A percentile compares a stretch with the other conserved stretches of the same genome.
These are phyloP conservation scores for Rhynchonycteris naso DNA, from an alignment of 2,797 vertebrate species.

Conservation along the genomic window DNA sequence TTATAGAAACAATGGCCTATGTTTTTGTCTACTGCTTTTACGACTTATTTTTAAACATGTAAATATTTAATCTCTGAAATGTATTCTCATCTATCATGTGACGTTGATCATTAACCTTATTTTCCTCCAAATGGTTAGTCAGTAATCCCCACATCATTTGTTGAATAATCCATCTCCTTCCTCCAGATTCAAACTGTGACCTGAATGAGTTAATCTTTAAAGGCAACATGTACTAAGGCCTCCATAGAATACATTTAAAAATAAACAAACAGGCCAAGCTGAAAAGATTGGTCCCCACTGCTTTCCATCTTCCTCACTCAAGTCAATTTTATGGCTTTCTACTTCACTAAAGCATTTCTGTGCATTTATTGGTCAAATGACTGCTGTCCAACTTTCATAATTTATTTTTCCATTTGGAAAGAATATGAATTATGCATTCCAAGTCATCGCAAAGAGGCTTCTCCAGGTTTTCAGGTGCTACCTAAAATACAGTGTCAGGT, in stretches of 20 bases:
- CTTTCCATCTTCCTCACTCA: not conserved
- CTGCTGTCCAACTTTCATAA: not conserved
- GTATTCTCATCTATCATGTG: conserved; percentile 46
- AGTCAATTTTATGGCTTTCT: not conserved
- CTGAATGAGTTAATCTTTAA: conserved; percentile 1
- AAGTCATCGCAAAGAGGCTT: not conserved
- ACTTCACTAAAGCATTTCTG: not conserved
- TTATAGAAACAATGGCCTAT: conserved; percentile 41
- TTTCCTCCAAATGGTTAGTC: conserved; percentile 60
- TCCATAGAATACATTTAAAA: not conserved
- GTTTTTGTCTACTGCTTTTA: conserved; percentile 47
- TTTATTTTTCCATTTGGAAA: not conserved
- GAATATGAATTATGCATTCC: not conserved
- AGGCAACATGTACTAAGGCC: not conserved
- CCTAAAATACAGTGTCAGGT: not conserved
- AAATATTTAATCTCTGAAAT: conserved; percentile 77
- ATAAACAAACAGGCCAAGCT: not conserved
- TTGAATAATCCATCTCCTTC: not conserved
- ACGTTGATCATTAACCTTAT: conserved; percentile 67
- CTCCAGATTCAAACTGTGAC: not conserved
- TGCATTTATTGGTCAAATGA: not conserved
- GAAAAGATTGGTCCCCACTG: not conserved
- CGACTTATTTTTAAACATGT: conserved; percentile 29
- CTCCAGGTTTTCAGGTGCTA: not conserved
- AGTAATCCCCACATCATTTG: conserved; percentile 28